Evolutionary conservation across 2,888 invertebrate genomes (phyloP), one percentile per base, ranked within the genome.

Genomic region (Diarsia brunnea): DNA sequence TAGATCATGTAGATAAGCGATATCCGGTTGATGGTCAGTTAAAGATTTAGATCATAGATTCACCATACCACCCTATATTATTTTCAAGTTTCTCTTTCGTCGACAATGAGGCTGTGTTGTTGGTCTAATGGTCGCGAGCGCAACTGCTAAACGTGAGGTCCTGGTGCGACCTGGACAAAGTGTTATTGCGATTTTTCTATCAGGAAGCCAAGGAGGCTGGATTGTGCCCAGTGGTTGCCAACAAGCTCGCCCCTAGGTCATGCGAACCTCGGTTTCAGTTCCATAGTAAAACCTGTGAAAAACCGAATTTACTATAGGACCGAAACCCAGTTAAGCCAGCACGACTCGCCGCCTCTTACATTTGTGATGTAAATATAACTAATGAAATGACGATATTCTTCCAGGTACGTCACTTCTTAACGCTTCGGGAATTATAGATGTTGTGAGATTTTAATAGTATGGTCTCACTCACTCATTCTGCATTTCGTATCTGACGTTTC

Each of bases 1-100:
- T 66, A 79, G 81, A 87, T 82, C 74, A 66, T 72, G 47, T 49
- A 73, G 89, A 88, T 88, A 86, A 84, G 55, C 58, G 27, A 73
- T 73, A 87, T 78, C 67, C 67, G 73, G 53, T 68, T 67, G 78
- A 77, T 69, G 73, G 79, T 82, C 84, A 12, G 78, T 45, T 11
- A 24, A 0, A 16, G 63, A 63, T 63, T n/a, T 63, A 63, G 24
- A 43, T 63, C 43, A 24, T 16, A 43, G n/a, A 63, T 16, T 24
- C 8, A 10, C 43, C 43, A 16, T 16, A 10, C 8, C 21, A 43
- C 43, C n/a, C 43, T 31, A 60, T 10, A 58, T 8, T 1, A 16
- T 16, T 14, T 58, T 58, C 27, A 8, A 24, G 55, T 58, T 58
- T 58, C 58, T 2, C 27, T 58, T 58, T 58, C 27, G 8, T 58